Evolutionary conservation across 2,888 invertebrate genomes (phyloP).

Genomic region (Trachelus iudaicus): DNA sequence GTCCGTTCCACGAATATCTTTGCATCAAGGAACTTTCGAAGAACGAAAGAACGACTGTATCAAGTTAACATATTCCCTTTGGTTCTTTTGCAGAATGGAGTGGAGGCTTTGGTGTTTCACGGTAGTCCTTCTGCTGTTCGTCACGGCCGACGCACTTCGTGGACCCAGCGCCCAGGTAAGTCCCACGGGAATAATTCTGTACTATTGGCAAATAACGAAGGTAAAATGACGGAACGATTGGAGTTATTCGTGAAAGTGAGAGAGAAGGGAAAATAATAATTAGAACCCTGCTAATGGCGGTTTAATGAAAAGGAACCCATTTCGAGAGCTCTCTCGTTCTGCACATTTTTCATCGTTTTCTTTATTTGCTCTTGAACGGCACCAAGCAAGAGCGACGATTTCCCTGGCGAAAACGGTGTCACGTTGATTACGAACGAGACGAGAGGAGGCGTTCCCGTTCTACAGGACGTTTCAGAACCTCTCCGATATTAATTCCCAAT

Average conservation of each 20-base stretch:
- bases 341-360: not conserved
- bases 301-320: not conserved
- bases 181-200: not conserved
- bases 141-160: slow-evolving; percentile 45
- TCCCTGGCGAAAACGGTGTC: slow-evolving; percentile 3
- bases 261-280: too few species aligned
- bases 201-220: too few species aligned
- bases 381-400: not conserved
- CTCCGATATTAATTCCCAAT: not conserved
- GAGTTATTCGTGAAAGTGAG: too few species aligned
- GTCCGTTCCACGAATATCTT: not conserved
- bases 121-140: slow-evolving; percentile 42
- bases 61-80: not conserved
- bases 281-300: too few species aligned
- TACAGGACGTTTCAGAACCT: not conserved
- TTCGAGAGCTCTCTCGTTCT: not conserved
- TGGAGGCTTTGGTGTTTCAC: slow-evolving; percentile 43
- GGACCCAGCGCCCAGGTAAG: slow-evolving; percentile 47
- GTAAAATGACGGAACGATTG: too few species aligned
- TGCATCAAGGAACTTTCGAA: too few species aligned
- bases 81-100: slow-evolving; percentile 46
- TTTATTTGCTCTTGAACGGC: not conserved
- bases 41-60: too few species aligned
- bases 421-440: slow-evolving; percentile 9
- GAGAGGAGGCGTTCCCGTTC: slow-evolving; percentile 35